Percentiles rank a stretch among this genome's conserved stretches.
Evolutionary conservation across 2,797 vertebrate species (phyloP).

Genomic region (Jordanella pulchra): DNA sequence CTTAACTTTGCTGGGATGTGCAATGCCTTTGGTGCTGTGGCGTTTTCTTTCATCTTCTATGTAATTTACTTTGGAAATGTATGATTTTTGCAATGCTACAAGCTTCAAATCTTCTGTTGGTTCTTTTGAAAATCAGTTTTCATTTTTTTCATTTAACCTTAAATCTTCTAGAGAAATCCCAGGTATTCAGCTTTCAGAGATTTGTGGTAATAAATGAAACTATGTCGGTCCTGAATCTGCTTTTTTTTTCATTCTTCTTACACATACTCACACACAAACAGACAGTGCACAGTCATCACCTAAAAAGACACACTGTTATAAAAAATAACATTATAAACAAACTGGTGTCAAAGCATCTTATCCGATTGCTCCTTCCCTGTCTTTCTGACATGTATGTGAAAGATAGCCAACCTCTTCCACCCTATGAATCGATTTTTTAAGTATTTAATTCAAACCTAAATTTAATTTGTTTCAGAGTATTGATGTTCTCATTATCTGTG

Average conservation of each 20-base stretch:
- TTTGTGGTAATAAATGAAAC: constrained; percentile 29
- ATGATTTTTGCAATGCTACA: not conserved
- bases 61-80: too few species aligned
- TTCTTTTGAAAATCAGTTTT: too few species aligned
- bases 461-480: too few species aligned
- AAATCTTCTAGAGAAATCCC: not conserved
- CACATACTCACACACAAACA: not conserved
- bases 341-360: constrained; percentile 23
- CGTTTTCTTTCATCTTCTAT: constrained; percentile 1
- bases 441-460: too few species aligned
- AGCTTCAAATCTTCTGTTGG: not conserved
- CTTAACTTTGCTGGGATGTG: constrained; percentile 29
- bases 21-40: constrained; percentile 2
- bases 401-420: too few species aligned
- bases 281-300: not conserved
- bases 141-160: constrained; percentile 6
- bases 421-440: too few species aligned
- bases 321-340: not conserved
- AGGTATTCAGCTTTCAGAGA: not conserved
- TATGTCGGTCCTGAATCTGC: too few species aligned
- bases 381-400: constrained; percentile 14
- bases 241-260: too few species aligned
- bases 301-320: not conserved
- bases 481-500: too few species aligned
- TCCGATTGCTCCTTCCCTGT: constrained; percentile 14